These are phyloP conservation scores for Aulostomus chinensis DNA, from an alignment of 2,797 vertebrate genomes.

Conservation along the genomic window DNA sequence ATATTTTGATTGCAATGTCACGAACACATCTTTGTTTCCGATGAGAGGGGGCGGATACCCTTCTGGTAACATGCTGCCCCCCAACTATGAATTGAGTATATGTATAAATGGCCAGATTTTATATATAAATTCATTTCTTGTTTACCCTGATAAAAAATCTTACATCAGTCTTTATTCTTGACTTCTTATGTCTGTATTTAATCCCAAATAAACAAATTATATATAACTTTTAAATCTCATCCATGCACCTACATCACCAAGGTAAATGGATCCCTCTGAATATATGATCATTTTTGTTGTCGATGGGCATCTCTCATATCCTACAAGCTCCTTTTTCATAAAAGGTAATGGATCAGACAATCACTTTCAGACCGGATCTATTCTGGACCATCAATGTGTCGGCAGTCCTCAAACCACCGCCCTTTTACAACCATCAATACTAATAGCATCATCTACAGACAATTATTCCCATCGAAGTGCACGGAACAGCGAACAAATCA, in stretches of 20 bases:
- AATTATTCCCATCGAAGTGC: slow-evolving; percentile 81
- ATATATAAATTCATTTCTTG: too few relatives aligned
- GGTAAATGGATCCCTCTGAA: slow-evolving; percentile 47
- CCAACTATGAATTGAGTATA: too few relatives aligned
- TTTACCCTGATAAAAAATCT: too few relatives aligned
- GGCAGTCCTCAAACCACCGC: slow-evolving; percentile 75
- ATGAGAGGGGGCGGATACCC: too few relatives aligned
- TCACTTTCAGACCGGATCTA: slow-evolving; percentile 77
- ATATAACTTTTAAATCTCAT: slow-evolving; percentile 20
- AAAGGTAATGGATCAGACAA: slow-evolving; percentile 79
- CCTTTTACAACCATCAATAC: slow-evolving; percentile 82
- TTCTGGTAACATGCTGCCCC: too few relatives aligned
- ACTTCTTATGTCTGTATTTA: slow-evolving; percentile 9
- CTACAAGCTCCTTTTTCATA: slow-evolving; percentile 66
- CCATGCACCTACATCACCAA: slow-evolving; percentile 28
- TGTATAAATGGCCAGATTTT: too few relatives aligned
- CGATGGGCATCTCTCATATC: slow-evolving; percentile 43
- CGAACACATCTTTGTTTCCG: too few relatives aligned
- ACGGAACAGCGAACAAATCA: slow-evolving; percentile 83
- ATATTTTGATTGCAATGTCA: too few relatives aligned
- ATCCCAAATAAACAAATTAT: slow-evolving; percentile 25
- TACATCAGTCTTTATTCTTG: too few relatives aligned
- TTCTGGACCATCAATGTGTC: slow-evolving; percentile 79
- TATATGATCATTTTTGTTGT: slow-evolving; percentile 59
- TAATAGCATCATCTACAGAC: slow-evolving; percentile 83